These are phyloP conservation scores for Aratinga solstitialis DNA, from an alignment of 2,797 vertebrate species.

Conservation along the genomic window DNA sequence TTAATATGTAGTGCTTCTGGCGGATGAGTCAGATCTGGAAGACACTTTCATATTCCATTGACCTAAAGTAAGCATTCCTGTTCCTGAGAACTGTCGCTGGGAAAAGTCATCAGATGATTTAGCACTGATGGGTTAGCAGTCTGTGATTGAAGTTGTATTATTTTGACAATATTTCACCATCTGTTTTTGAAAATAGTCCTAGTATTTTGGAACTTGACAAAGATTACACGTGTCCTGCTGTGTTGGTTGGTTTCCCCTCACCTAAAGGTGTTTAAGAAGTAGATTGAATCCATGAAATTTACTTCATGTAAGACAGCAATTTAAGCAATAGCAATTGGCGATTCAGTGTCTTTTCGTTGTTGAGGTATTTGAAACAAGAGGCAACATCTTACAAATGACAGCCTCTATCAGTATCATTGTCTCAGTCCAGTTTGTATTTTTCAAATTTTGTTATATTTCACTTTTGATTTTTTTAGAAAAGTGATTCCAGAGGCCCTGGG, in stretches of 20 bases:
- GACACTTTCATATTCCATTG: not conserved
- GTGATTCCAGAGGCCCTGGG: not conserved
- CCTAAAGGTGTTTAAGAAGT: not conserved
- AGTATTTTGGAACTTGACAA: not conserved
- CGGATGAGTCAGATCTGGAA: conserved; percentile 26
- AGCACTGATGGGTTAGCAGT: not conserved
- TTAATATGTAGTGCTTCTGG: conserved; percentile 10
- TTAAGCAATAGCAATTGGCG: not conserved
- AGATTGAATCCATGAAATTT: not conserved
- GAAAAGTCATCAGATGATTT: not conserved
- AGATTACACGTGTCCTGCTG: not conserved
- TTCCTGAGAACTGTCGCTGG: not conserved
- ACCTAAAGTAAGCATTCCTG: not conserved
- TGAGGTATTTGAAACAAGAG: not conserved
- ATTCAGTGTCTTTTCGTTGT: not conserved
- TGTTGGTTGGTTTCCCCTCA: not conserved
- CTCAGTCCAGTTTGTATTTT: not conserved
- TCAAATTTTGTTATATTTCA: not conserved
- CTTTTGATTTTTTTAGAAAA: not conserved
- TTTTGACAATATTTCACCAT: not conserved
- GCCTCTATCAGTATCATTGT: not conserved
- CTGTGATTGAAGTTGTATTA: not conserved
- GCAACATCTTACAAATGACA: not conserved
- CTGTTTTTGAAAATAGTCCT: not conserved
- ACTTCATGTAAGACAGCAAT: not conserved